Percentiles rank a stretch among this genome's conserved stretches.
These are phyloP conservation scores for Phalacrocorax pelagicus DNA, from an alignment of 2,113 vertebrate genomes.

Conservation along the genomic window DNA sequence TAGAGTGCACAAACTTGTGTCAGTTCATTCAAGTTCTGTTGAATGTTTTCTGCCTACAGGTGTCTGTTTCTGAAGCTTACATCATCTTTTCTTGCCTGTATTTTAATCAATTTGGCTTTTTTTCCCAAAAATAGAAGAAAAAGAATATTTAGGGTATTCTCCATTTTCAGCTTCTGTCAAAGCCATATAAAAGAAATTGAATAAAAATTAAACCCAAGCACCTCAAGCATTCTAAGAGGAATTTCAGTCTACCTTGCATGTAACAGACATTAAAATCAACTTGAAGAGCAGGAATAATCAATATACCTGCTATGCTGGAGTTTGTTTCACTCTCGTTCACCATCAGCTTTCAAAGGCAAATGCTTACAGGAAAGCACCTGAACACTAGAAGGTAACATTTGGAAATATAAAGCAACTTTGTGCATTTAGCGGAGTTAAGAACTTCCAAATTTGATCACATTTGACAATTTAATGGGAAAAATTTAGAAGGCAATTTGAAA, in stretches of 20 bases:
- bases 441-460: not conserved
- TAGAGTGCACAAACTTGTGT: not conserved
- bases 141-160: not conserved
- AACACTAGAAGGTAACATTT: not conserved
- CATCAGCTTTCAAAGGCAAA: not conserved
- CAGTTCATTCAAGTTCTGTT: not conserved
- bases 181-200: not conserved
- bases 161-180: not conserved
- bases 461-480: not conserved
- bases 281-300: not conserved
- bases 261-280: not conserved
- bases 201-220: not conserved
- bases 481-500: not conserved
- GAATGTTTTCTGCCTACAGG: not conserved
- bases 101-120: not conserved
- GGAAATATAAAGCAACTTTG: not conserved
- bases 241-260: not conserved
- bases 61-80: not conserved
- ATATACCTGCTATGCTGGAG: not conserved
- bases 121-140: not conserved
- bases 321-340: not conserved
- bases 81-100: not conserved
- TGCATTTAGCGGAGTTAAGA: not conserved
- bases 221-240: not conserved
- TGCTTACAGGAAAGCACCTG: not conserved